phyloP scores from a whole-genome alignment of 2,888 invertebrate genomes.

The Nephrotoma flavescens region DNA sequence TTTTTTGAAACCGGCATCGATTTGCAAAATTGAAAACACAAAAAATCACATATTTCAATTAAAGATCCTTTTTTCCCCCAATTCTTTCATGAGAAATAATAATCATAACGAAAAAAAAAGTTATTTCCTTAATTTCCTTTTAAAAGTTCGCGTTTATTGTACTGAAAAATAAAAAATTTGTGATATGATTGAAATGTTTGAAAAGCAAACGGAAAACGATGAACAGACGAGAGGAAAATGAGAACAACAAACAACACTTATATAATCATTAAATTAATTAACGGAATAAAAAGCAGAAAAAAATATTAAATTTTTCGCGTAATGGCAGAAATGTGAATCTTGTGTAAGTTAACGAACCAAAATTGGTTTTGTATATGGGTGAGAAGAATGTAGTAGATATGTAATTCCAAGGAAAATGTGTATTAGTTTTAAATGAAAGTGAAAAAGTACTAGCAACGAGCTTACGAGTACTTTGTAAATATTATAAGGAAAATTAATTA shows the following conservation, averaged over 20 bases:
- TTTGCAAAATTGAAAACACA: not conserved
- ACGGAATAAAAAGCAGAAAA: not conserved
- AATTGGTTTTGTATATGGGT: not conserved
- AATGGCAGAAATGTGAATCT: not conserved
- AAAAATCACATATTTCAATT: not conserved
- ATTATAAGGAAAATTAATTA: not conserved
- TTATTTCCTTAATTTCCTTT: not conserved
- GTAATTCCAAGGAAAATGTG: not conserved
- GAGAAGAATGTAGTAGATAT: not conserved
- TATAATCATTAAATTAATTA: not conserved
- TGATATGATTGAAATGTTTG: not conserved
- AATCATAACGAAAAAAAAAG: not conserved
- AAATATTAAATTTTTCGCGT: not conserved
- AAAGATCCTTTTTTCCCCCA: not conserved
- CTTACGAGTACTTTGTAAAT: not conserved
- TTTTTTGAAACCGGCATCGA: not conserved
- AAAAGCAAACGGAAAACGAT: not conserved
- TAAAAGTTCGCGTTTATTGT: not conserved
- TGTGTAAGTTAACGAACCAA: not conserved
- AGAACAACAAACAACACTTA: not conserved
- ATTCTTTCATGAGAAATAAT: not conserved
- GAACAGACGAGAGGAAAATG: not conserved
- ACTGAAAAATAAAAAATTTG: not conserved
- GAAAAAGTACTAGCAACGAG: not conserved
- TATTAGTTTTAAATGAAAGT: not conserved